Percentiles rank a stretch among this genome's conserved stretches.
Evolutionary conservation across 2,797 vertebrate genomes (phyloP).

Genomic region (Hafferia zeledoni): DNA sequence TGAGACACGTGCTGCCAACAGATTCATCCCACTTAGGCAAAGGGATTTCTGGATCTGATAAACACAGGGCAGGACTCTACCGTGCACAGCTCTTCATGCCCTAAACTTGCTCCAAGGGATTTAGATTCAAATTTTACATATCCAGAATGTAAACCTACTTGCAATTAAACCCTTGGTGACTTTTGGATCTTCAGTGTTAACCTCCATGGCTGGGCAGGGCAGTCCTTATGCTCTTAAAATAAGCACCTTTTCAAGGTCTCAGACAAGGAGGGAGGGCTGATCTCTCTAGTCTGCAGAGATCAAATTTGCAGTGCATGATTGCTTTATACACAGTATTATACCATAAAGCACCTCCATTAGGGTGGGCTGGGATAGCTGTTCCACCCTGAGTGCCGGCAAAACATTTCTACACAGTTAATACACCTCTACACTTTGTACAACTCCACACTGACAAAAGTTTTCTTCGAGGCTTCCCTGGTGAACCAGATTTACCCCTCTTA

Average conservation of each 20-base stretch:
- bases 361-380: not conserved
- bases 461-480: not conserved
- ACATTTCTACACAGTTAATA: not conserved
- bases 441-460: not conserved
- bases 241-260: not conserved
- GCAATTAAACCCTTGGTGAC: not conserved
- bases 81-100: not conserved
- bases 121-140: not conserved
- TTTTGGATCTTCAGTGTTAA: not conserved
- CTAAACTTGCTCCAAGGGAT: not conserved
- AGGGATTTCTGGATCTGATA: not conserved
- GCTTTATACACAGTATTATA: not conserved
- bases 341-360: not conserved
- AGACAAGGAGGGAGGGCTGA: not conserved
- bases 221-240: not conserved
- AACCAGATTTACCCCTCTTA: not conserved
- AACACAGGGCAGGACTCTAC: not conserved
- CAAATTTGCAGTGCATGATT: fast-evolving
- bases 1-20: not conserved
- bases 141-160: not conserved
- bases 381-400: not conserved
- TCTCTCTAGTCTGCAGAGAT: not conserved
- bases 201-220: not conserved
- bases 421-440: not conserved
- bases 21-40: not conserved